Percentiles rank a stretch among this genome's conserved stretches.
These are phyloP conservation scores for Cosmorhoe ocellata DNA, from an alignment of 2,888 invertebrate genomes.

Conservation along the genomic window DNA sequence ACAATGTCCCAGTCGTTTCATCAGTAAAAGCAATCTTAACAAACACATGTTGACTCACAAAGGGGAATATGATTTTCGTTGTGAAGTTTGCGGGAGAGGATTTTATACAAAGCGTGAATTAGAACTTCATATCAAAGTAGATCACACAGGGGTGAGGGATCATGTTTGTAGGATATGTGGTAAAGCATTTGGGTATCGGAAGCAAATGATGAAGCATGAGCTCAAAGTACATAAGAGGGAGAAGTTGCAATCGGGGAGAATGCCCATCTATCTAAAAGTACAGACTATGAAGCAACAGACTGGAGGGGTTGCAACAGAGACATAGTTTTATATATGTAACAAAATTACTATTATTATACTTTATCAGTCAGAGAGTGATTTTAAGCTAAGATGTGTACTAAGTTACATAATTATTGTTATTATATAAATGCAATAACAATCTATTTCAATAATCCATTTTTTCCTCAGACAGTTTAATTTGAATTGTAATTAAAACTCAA, in stretches of 20 bases:
- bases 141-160: constrained; percentile 67
- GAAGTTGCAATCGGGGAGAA: constrained; percentile 61
- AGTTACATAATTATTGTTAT: too few species aligned
- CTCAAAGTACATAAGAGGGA: constrained; percentile 68
- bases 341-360: too few species aligned
- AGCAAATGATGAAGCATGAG: constrained; percentile 75
- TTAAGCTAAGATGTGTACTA: too few species aligned
- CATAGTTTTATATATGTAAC: neutral
- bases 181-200: constrained; percentile 70
- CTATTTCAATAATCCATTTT: too few species aligned
- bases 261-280: constrained; percentile 65
- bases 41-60: constrained; percentile 64
- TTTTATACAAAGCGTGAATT: constrained; percentile 61
- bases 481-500: too few species aligned
- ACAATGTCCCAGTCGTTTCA: constrained; percentile 63
- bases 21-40: constrained; percentile 70
- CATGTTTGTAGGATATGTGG: constrained; percentile 67
- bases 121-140: constrained; percentile 68
- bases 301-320: constrained; percentile 19
- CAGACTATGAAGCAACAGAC: constrained; percentile 50
- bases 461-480: too few species aligned
- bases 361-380: too few species aligned
- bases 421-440: too few species aligned
- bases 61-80: constrained; percentile 57
- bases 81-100: constrained; percentile 63